Evolutionary conservation across 2,797 vertebrate genomes (phyloP).

Genomic region (Semaprochilodus insignis): DNA sequence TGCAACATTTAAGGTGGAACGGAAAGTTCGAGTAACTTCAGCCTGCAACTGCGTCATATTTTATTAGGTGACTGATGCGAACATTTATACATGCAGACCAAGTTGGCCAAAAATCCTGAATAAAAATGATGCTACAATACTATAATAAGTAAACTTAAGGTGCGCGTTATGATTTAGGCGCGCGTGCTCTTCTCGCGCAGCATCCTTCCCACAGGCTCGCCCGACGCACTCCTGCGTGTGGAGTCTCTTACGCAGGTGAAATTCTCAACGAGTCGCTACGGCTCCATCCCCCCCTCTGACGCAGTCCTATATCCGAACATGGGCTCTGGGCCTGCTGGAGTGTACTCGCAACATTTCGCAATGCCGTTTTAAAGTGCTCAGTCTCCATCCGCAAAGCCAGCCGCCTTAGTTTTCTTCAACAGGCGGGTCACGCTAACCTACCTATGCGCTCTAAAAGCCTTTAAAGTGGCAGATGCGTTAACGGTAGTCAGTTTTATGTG

Average conservation of each 20-base stretch:
- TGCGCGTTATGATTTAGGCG: slow-evolving; percentile 71
- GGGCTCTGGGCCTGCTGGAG: slow-evolving; percentile 19
- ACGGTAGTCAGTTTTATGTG: background rate
- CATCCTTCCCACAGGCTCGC: slow-evolving; percentile 71
- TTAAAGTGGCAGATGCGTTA: background rate
- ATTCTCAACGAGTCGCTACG: slow-evolving; percentile 70
- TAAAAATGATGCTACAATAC: background rate
- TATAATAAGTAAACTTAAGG: background rate
- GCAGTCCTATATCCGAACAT: slow-evolving; percentile 77
- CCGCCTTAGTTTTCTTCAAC: background rate
- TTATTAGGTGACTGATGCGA: background rate
- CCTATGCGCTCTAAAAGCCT: background rate
- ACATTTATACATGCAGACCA: background rate
- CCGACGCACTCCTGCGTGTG: background rate
- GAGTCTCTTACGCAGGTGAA: slow-evolving; percentile 66
- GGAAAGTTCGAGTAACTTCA: background rate
- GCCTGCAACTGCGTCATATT: background rate
- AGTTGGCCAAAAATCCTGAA: too few species aligned
- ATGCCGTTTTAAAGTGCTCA: slow-evolving; percentile 19
- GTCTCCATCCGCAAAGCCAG: background rate
- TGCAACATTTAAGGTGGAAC: background rate
- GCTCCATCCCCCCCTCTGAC: slow-evolving; percentile 73
- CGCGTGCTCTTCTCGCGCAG: slow-evolving; percentile 68
- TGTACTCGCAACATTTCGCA: slow-evolving; percentile 24
- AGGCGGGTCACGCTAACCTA: background rate